Evolutionary conservation across 37 sponge, comb jelly and placozoan genomes (phyloP), one percentile per base, ranked within the genome.

Genomic region (Mnemiopsis leidyi): DNA sequence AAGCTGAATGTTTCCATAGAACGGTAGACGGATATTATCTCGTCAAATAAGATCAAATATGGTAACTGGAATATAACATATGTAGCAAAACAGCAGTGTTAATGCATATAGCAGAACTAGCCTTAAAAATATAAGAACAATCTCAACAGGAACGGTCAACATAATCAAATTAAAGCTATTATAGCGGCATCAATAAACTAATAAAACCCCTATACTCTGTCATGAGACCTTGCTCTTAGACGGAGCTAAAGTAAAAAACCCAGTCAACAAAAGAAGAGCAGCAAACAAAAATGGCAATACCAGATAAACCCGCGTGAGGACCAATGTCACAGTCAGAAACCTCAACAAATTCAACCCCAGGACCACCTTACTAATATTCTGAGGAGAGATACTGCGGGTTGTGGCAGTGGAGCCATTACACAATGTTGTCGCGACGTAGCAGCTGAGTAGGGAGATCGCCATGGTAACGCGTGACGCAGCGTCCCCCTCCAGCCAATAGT

Each of bases 401-500:
- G 61, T 48, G 61, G 61, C 61, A 48, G 5, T 13, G 13, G 61
- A n/a, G n/a, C n/a, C 61, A 48, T 5, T 48, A 48, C 61, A 48
- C 61, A 48, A 13, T 13, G 61, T 48, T 13, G 61, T 48, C 13
- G 61, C 5, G 13, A 48, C 9, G 61, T 13, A 48, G 61, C 61
- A 48, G 61, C 61, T 13, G 61, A 48, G 5, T 5, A 48, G 9
- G 13, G 61, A 69, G 29, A 69, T 1, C 21, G 73, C 2, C n/a
- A 69, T 5, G n/a, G 73, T 25, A 69, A 69, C 73, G 73, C 73
- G 73, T 69, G 73, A 69, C 23, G 73, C 73, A 28, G 21, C 73
- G 73, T 69, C 73, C 3, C 73, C 28, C 73, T 69, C 73, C 73
- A 69, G 73, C 73, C 73, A 69, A 69, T 69, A 69, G 73, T n/a